Conservation (phyloP, 1,140 invertebrate genomes). For the Pygmarrhopalites habei region DNA sequence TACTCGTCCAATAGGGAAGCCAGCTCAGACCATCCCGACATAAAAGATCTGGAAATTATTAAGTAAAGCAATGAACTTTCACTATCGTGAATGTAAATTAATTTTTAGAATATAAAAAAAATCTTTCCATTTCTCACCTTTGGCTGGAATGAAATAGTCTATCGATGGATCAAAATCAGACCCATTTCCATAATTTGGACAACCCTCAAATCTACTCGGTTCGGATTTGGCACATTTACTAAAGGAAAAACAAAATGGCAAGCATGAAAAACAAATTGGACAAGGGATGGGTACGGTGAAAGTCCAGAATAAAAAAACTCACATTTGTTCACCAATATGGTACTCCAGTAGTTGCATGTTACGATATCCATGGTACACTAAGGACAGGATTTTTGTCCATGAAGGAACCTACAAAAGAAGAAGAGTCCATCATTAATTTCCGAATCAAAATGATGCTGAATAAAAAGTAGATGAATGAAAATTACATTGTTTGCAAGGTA, state of each 20-base stretch:
- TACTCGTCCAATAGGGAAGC: constrained; percentile 68
- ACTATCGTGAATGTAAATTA: no score
- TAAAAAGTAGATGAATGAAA: no score
- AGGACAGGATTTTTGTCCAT: constrained; percentile 41
- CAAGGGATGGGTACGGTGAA: not conserved
- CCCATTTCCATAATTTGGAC: not conserved
- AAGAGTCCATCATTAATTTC: no score
- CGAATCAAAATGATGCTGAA: no score
- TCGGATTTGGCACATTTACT: constrained; percentile 11
- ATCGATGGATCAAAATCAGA: constrained; percentile 45
- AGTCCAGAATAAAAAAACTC: not conserved
- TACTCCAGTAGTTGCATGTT: constrained; percentile 82
- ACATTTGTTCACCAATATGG: constrained; percentile 48
- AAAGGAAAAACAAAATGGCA: no score
- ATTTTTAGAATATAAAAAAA: no score
- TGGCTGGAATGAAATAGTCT: constrained; percentile 44
- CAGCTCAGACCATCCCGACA: constrained; percentile 44
- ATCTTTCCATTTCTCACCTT: no score
- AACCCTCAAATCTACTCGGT: not conserved
- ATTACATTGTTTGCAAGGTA: constrained; percentile 69
- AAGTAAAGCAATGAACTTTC: no score
- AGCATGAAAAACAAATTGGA: not conserved
- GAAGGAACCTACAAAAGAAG: constrained; percentile 27
- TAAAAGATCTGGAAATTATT: constrained; percentile 21
- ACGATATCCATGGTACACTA: constrained; percentile 78